Evolutionary conservation across 2,113 vertebrate species (phyloP).

Genomic region (Eupsittula cactorum): DNA sequence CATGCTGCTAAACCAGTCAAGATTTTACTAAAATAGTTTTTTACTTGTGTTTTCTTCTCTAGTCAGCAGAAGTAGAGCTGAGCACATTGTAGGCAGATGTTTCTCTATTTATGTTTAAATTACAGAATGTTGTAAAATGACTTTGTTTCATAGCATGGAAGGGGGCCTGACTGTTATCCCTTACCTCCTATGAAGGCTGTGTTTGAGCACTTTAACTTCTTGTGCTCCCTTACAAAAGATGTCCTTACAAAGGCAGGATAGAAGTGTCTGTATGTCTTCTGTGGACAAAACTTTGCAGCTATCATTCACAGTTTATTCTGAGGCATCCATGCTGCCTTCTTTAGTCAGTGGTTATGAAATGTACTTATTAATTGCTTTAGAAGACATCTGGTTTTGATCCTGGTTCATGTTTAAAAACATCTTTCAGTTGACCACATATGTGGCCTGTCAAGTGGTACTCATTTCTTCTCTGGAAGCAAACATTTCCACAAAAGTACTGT

Average conservation of each 20-base stretch:
- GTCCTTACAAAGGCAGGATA: neutral
- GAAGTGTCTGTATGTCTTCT: neutral
- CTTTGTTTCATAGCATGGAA: neutral
- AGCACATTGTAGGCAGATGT: neutral
- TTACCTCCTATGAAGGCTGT: neutral
- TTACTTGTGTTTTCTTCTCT: neutral
- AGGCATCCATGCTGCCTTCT: neutral
- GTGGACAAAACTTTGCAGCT: neutral
- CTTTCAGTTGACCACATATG: neutral
- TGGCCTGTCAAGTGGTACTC: neutral
- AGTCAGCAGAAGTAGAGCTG: neutral
- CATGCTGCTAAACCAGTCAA: neutral
- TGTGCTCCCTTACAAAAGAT: neutral
- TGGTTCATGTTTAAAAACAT: neutral
- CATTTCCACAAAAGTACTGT: neutral
- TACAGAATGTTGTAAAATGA: neutral
- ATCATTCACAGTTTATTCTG: neutral
- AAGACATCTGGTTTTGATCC: neutral
- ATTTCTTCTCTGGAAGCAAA: neutral
- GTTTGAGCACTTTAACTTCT: neutral
- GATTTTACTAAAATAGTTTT: neutral
- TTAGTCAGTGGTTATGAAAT: neutral
- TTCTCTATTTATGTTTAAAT: neutral
- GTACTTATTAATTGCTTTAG: neutral
- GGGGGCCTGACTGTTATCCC: neutral